Base-by-base conservation (phyloP, 2,797 vertebrate species). In the Sphaeramia orbicularis region DNA sequence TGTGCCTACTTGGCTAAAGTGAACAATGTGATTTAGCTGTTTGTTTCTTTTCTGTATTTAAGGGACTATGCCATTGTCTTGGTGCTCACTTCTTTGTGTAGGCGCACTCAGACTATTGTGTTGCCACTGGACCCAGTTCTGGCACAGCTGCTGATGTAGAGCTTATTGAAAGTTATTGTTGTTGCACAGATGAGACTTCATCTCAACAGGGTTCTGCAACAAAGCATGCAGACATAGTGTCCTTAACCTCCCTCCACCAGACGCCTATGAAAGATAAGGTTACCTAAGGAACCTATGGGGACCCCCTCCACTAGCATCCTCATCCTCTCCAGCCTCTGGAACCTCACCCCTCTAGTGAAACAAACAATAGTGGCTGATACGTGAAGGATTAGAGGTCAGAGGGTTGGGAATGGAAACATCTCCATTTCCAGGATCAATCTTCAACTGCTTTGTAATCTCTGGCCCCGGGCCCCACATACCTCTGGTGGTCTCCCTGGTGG, bases 351-450 rank as follows among this genome's bases (percentile, higher is more conserved):
- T 79, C 44, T 53, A 69, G 74, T 88, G 70, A 89, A 88, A 75
- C 70, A 84, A 85, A 91, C 88, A 90, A 88, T 89, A 58, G 78
- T 61, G 61, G 61, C 68, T 77, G 76, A 87, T 86, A 83, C 86
- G 69, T 52, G 76, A 74, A 45, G 87, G 86, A 90, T 91, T 91
- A 86, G 73, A 81, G 76, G 82, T 88, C 77, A 78, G 79, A 74
- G 75, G 68, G 56, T 77, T 77, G 63, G 75, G 65, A 74, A 80
- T 86, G 81, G 80, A 48, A 13, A 85, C 79, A 83, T 89, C 76
- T 91, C 80, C 71, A 83, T 84, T 90, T 91, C 85, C 66, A 81
- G 82, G 72, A 80, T 90, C 85, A 83, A 78, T 90, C 85, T 84
- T 84, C 62, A 82, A 83, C 71, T 14, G 32, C 44, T 81, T 35